Evolutionary conservation across 2,888 invertebrate species (phyloP), one percentile per base, ranked within the genome.

Genomic region (Fragum whitleyi): DNA sequence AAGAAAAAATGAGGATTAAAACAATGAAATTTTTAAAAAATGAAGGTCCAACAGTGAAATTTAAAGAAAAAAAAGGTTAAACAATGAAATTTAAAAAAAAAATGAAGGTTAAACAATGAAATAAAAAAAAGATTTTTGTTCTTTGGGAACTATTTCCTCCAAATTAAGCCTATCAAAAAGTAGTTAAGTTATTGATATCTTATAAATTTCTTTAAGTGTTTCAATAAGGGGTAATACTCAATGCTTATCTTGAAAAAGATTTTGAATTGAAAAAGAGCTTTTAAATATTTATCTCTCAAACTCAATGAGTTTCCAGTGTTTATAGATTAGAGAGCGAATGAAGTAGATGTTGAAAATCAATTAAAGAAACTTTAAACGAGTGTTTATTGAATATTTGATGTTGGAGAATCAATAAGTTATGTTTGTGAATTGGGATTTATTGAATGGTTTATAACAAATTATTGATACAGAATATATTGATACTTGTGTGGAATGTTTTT

Each of bases 321-420:
- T 14, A 16, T n/a, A 19, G 47, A 47, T 47, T 47, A 47, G 47
- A 14, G 14, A 47, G 47, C 14, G 47, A 47, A 47, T 47, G 32
- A 47, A 19, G 14, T n/a, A 14, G 47, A 47, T 47, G 47, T 47
- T n/a, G 47, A 47, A 47, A 47, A 65, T 65, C 65, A 65, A 65
- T 42, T 42, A 21, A 16, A 19, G 39, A 21, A 65, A 32, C 23
- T 65, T 65, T 65, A 65, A 65, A 65, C 21, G 65, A 21, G 36
- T 42, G 42, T 26, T 65, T 65, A 65, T 65, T 39, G 65, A 65
- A 65, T 65, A 65, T 36, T 65, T 65, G 6, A 65, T 32, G 28
- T 32, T 42, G 14, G 21, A 23, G 36, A 42, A 65, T 65, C 65
- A 65, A 65, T 65, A 65, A n/a, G 29, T 65, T 21, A 23, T 39